Conservation (phyloP, 2,113 vertebrate genomes). For the Stigmatopora argus region DNA sequence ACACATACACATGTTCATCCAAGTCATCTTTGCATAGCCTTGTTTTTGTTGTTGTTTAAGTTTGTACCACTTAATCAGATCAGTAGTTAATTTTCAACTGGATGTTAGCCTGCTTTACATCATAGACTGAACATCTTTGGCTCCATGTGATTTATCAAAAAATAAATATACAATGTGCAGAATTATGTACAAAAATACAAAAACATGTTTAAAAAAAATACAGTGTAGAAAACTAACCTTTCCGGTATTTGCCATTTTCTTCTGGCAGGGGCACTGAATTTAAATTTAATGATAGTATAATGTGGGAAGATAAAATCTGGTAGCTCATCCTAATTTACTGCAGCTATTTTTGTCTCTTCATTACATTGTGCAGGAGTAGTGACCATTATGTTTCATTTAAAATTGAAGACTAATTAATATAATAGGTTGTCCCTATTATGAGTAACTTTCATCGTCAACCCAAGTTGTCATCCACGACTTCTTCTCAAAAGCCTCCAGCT, state of each 20-base stretch:
- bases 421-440: constrained; percentile 67
- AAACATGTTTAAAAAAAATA: constrained; percentile 46
- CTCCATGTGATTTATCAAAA: constrained; percentile 64
- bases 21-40: constrained; percentile 33
- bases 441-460: constrained; percentile 89
- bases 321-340: background rate
- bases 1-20: constrained; percentile 1
- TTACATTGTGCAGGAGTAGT: background rate
- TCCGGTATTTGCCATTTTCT: background rate
- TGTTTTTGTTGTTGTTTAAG: background rate
- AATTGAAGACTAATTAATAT: constrained; percentile 30
- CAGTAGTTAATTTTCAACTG: constrained; percentile 24
- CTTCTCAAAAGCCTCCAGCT: constrained; percentile 72
- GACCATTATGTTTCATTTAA: background rate
- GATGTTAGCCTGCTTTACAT: constrained; percentile 7
- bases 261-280: background rate
- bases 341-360: background rate
- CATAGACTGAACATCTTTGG: constrained; percentile 67
- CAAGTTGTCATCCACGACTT: constrained; percentile 94
- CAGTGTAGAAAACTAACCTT: constrained; percentile 25
- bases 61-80: constrained; percentile 15
- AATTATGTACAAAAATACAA: constrained; percentile 80
- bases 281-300: background rate
- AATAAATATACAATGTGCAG: constrained; percentile 82
- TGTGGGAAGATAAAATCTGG: background rate